Conservation (phyloP, 2,888 invertebrate species). For the Acronicta leporina region DNA sequence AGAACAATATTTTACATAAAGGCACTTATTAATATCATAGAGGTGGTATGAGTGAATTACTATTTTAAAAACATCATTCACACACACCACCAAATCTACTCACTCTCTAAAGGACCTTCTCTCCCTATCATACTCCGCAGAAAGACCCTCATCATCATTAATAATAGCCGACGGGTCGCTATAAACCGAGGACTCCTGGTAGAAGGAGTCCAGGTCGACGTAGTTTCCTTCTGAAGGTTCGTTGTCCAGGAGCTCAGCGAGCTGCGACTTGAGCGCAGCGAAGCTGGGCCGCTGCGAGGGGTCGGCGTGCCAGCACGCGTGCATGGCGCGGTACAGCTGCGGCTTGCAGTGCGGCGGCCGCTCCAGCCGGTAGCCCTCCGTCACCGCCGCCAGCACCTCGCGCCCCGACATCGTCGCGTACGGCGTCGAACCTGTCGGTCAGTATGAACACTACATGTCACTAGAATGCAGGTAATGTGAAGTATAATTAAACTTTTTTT, state of each 20-base stretch:
- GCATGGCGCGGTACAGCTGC: slow-evolving; percentile 85
- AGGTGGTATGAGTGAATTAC: slow-evolving; percentile 7
- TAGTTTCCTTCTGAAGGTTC: slow-evolving; percentile 90
- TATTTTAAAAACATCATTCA: not conserved
- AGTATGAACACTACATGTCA: no score
- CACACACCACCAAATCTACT: slow-evolving; percentile 51
- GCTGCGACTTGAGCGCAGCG: slow-evolving; percentile 88
- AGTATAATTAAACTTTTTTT: no score
- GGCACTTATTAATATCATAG: no score
- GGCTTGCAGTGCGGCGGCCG: slow-evolving; percentile 94
- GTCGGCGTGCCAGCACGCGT: slow-evolving; percentile 91
- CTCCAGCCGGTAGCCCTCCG: slow-evolving; percentile 93
- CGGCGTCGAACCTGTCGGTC: slow-evolving; percentile 92
- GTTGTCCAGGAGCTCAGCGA: slow-evolving; percentile 90
- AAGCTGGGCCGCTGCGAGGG: slow-evolving; percentile 93
- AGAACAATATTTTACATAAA: no score
- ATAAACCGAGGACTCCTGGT: slow-evolving; percentile 90
- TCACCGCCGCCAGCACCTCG: slow-evolving; percentile 94
- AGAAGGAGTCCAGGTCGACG: slow-evolving; percentile 92
- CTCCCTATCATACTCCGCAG: slow-evolving; percentile 84
- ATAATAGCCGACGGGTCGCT: slow-evolving; percentile 87
- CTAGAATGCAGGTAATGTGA: no score
- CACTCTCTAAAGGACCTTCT: slow-evolving; percentile 83
- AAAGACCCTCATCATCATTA: slow-evolving; percentile 84
- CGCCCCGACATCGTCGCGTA: slow-evolving; percentile 95